These are phyloP conservation scores for Mastigias papua DNA, from an alignment of 30 jellyfish, hydroid and myxozoan genomes.

Conservation along the genomic window DNA sequence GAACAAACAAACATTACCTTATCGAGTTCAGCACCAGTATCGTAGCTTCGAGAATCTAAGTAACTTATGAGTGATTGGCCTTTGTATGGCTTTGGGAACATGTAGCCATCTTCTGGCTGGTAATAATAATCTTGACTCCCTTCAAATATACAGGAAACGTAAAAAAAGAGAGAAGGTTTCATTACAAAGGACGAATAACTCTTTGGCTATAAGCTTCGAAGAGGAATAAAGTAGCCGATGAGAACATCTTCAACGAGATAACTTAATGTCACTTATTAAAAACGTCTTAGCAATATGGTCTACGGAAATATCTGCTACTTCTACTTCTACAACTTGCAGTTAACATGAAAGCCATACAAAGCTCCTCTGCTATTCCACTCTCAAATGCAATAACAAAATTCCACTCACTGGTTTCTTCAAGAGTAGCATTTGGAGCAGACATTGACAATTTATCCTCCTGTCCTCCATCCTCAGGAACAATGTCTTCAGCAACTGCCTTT, in stretches of 20 bases:
- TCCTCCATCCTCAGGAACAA: slow-evolving; percentile 44
- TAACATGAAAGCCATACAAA: too few relatives aligned
- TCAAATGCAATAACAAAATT: too few relatives aligned
- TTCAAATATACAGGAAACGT: background rate
- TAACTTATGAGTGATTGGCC: slow-evolving; percentile 97
- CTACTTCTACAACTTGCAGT: too few relatives aligned
- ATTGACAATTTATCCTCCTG: slow-evolving; percentile 52
- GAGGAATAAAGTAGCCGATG: too few relatives aligned
- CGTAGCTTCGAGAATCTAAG: slow-evolving; percentile 93
- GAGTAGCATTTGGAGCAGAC: slow-evolving; percentile 78
- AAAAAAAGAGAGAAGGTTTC: background rate
- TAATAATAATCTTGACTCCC: slow-evolving; percentile 77
- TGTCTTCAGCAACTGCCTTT: slow-evolving; percentile 19
- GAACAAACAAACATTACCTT: too few relatives aligned
- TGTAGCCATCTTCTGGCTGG: slow-evolving; percentile 92
- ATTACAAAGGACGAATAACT: too few relatives aligned
- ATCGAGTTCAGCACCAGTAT: slow-evolving; percentile 99
- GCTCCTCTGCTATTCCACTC: too few relatives aligned
- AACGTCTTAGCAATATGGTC: too few relatives aligned
- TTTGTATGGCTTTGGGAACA: slow-evolving; percentile 96
- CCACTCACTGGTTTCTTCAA: slow-evolving; percentile 53
- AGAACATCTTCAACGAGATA: too few relatives aligned
- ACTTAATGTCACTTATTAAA: too few relatives aligned
- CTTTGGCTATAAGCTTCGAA: too few relatives aligned
- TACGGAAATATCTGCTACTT: too few relatives aligned